These are phyloP conservation scores for Torymus aiolomorphi DNA, from an alignment of 2,888 invertebrate genomes.

Conservation along the genomic window DNA sequence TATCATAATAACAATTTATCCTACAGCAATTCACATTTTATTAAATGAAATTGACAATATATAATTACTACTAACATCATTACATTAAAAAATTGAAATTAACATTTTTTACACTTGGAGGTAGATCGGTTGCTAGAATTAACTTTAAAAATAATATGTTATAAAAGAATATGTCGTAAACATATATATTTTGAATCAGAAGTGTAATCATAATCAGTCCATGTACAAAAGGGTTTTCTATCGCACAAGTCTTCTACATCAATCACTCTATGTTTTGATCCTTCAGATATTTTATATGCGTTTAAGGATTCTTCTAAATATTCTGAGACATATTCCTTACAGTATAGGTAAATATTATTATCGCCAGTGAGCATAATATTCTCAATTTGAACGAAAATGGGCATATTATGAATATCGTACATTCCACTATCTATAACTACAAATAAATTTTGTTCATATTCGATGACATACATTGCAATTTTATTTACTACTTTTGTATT, in stretches of 20 bases:
- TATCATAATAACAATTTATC: too few relatives aligned
- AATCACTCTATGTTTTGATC: neutral
- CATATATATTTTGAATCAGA: constrained; percentile 36
- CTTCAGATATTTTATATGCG: constrained; percentile 36
- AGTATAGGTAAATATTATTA: too few relatives aligned
- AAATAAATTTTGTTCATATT: constrained; percentile 37
- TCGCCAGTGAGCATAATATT: constrained; percentile 42
- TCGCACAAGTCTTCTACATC: constrained; percentile 6
- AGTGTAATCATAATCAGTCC: too few relatives aligned
- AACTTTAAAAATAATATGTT: too few relatives aligned
- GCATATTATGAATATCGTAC: constrained; percentile 7
- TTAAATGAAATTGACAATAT: too few relatives aligned
- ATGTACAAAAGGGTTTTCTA: too few relatives aligned
- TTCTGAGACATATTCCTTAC: constrained; percentile 16
- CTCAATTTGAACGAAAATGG: constrained; percentile 41
- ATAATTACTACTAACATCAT: too few relatives aligned
- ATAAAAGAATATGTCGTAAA: constrained; percentile 46
- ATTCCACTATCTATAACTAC: constrained; percentile 38
- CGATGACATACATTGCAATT: constrained; percentile 37
- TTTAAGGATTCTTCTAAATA: constrained; percentile 38
- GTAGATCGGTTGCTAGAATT: too few relatives aligned
- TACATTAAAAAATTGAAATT: too few relatives aligned
- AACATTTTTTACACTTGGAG: too few relatives aligned
- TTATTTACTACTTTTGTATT: constrained; percentile 4
- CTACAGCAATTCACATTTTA: too few relatives aligned